Evolutionary conservation across 2,113 vertebrate species (phyloP).

Genomic region (Syrmaticus mikado): DNA sequence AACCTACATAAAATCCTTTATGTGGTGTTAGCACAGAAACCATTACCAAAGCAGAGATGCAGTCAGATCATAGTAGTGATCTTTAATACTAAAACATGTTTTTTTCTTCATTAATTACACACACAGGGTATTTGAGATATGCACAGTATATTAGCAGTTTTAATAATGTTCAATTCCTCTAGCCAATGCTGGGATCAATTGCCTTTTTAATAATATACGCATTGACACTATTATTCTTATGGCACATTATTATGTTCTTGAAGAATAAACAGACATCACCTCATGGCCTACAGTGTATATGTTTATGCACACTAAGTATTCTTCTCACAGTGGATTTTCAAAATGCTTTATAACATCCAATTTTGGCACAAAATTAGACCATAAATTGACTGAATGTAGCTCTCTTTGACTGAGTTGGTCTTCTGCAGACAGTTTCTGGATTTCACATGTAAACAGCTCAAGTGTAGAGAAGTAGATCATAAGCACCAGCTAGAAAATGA

Average conservation of each 20-base stretch:
- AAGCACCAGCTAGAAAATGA: neutral
- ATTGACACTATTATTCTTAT: neutral
- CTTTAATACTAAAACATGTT: constrained; percentile 38
- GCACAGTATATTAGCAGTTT: neutral
- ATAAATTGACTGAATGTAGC: neutral
- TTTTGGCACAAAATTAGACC: constrained; percentile 5
- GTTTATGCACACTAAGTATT: neutral
- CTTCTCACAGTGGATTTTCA: constrained; percentile 36
- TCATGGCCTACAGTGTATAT: neutral
- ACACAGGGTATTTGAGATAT: neutral
- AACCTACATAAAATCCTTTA: constrained; percentile 31
- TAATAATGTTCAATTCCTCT: constrained; percentile 45
- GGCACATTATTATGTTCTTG: constrained; percentile 8
- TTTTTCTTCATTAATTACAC: constrained; percentile 64
- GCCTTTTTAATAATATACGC: constrained; percentile 13
- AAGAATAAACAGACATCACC: constrained; percentile 27
- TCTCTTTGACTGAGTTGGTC: neutral
- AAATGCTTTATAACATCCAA: constrained; percentile 17
- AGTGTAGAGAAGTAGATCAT: neutral
- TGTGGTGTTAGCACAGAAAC: constrained; percentile 36
- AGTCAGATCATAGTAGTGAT: constrained; percentile 30
- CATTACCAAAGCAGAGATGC: constrained; percentile 47
- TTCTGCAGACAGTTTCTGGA: neutral
- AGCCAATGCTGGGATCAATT: neutral
- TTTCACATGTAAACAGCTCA: neutral